phyloP scores from a whole-genome alignment of 92 coral and sea anemone species.

The Phenganax stokvisi region DNA sequence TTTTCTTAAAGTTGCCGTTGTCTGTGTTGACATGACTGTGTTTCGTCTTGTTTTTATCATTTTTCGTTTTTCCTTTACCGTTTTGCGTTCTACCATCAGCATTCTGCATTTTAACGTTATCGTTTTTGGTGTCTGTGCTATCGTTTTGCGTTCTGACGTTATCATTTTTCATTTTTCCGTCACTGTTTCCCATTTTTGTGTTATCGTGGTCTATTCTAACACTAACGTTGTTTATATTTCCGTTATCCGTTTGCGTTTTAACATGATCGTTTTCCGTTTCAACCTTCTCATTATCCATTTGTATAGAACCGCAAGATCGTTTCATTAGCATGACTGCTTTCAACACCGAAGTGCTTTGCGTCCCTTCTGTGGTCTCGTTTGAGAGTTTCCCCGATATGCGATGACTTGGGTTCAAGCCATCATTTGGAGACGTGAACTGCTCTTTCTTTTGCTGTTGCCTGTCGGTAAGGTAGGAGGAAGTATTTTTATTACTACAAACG shows the following conservation, averaged over 20 bases:
- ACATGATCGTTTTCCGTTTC: background rate
- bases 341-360: slow-evolving; percentile 3
- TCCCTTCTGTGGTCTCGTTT: background rate
- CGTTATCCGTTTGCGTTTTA: background rate
- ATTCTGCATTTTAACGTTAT: too few relatives aligned
- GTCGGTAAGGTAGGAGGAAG: background rate
- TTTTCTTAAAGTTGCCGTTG: too few relatives aligned
- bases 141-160: too few relatives aligned
- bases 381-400: background rate
- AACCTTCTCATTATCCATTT: background rate
- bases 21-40: too few relatives aligned
- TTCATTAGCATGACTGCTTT: slow-evolving; percentile 32
- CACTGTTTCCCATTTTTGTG: too few relatives aligned
- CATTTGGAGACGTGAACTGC: background rate
- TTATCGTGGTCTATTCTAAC: background rate
- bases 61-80: too few relatives aligned
- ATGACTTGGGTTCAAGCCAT: slow-evolving; percentile 3
- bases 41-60: too few relatives aligned
- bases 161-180: too few relatives aligned
- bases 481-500: background rate
- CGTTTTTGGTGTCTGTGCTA: too few relatives aligned
- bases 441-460: slow-evolving; percentile 9
- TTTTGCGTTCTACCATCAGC: too few relatives aligned
- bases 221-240: background rate
- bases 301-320: slow-evolving; percentile 25